Conservation (phyloP, 1,140 invertebrate species). For the Coelopa frigida region DNA sequence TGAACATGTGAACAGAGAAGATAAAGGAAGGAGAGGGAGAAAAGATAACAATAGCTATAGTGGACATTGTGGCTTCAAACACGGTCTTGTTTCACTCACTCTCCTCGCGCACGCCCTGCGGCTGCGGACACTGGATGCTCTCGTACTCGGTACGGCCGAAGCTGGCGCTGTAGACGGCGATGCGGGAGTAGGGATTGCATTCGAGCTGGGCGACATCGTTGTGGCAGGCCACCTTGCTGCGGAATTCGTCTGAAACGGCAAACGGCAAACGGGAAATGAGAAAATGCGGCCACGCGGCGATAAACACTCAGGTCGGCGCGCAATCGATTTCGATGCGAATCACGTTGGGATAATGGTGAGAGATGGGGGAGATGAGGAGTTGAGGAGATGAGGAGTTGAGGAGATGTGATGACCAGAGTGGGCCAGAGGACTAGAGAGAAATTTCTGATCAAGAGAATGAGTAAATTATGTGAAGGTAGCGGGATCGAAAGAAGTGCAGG, state of each 20-base stretch:
- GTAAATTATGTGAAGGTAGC: too few relatives aligned
- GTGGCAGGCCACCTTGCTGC: slow-evolving; percentile 84
- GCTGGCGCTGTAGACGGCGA: slow-evolving; percentile 84
- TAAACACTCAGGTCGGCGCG: too few relatives aligned
- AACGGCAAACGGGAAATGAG: too few relatives aligned
- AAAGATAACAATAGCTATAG: neutral
- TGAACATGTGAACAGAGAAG: slow-evolving; percentile 39
- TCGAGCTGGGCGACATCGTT: slow-evolving; percentile 76
- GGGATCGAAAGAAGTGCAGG: too few relatives aligned
- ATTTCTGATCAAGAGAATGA: too few relatives aligned
- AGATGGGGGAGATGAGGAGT: too few relatives aligned
- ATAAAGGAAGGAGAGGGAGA: neutral
- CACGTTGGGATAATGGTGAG: too few relatives aligned
- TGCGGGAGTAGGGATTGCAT: slow-evolving; percentile 72
- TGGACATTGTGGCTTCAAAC: neutral
- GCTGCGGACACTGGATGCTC: slow-evolving; percentile 81
- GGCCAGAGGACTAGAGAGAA: too few relatives aligned
- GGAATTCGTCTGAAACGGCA: slow-evolving; percentile 85
- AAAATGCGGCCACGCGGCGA: too few relatives aligned
- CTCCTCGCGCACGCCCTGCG: slow-evolving; percentile 75
- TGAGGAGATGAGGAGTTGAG: too few relatives aligned
- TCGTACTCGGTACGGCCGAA: slow-evolving; percentile 84
- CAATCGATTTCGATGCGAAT: too few relatives aligned
- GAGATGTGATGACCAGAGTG: too few relatives aligned
- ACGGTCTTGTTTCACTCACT: slow-evolving; percentile 50